These are phyloP conservation scores for Paramuricea clavata DNA, from an alignment of 92 coral and sea anemone genomes.

Conservation along the genomic window DNA sequence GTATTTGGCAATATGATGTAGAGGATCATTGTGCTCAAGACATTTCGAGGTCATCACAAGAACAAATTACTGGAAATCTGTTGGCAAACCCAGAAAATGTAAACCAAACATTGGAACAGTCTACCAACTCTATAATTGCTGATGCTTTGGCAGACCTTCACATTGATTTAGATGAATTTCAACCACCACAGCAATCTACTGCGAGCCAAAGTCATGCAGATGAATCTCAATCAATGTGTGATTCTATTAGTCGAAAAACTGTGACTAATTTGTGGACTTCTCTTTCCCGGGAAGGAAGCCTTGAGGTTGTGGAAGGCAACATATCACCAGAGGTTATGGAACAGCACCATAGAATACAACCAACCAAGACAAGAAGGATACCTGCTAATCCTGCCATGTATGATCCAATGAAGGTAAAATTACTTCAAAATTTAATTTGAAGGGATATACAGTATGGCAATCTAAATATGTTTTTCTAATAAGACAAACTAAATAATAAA, in stretches of 20 bases:
- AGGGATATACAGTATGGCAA: background rate
- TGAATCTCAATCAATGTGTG: background rate
- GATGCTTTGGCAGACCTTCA: constrained; percentile 31
- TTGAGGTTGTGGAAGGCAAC: constrained; percentile 12
- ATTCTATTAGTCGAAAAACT: background rate
- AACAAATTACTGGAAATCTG: background rate
- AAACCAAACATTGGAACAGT: background rate
- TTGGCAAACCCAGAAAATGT: background rate
- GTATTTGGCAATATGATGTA: constrained; percentile 70
- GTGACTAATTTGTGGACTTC: constrained; percentile 12
- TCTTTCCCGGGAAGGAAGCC: constrained; percentile 8
- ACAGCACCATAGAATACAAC: constrained; percentile 44
- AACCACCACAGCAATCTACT: background rate
- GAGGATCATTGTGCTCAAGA: background rate
- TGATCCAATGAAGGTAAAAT: constrained; percentile 51
- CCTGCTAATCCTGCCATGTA: constrained; percentile 55
- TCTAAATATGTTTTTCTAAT: no score
- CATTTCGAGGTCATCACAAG: background rate
- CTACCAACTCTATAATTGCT: constrained; percentile 18
- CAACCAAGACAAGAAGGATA: constrained; percentile 4
- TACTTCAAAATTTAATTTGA: background rate
- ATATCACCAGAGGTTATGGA: constrained; percentile 54
- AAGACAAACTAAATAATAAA: no score
- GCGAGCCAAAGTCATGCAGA: background rate
- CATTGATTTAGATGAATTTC: constrained; percentile 26